Evolutionary conservation across 2,113 vertebrate species (phyloP).

Genomic region (Thryonomys swinderianus): DNA sequence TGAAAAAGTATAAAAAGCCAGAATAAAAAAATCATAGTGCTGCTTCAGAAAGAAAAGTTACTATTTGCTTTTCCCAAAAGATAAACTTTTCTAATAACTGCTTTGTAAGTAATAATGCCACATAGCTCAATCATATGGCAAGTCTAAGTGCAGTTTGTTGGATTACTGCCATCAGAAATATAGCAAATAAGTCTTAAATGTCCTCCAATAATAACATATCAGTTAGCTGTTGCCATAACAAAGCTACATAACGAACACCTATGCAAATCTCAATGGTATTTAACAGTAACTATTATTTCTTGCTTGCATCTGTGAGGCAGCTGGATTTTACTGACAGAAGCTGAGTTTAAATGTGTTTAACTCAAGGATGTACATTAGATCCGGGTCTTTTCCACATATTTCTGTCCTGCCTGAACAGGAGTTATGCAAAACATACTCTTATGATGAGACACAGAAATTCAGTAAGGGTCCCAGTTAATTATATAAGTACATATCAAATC

Average conservation of each 20-base stretch:
- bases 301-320: background rate
- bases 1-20: conserved; percentile 65
- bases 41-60: conserved; percentile 57
- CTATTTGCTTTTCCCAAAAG: background rate
- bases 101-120: conserved; percentile 45
- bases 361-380: background rate
- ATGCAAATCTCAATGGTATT: conserved; percentile 3
- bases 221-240: background rate
- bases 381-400: background rate
- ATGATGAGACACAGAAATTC: background rate
- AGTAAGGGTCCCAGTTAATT: background rate
- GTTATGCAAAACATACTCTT: background rate
- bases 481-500: conserved; percentile 44
- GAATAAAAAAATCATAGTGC: conserved; percentile 38
- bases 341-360: background rate
- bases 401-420: background rate
- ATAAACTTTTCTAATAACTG: conserved; percentile 49
- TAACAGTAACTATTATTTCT: conserved; percentile 36
- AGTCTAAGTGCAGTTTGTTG: background rate
- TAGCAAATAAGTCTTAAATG: conserved; percentile 40
- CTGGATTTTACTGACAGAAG: background rate
- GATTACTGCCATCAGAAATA: conserved; percentile 42
- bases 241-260: conserved; percentile 24
- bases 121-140: background rate
- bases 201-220: conserved; percentile 3